Base-by-base conservation (phyloP, 1,140 invertebrate genomes). In the Drosophila carrolli region DNA sequence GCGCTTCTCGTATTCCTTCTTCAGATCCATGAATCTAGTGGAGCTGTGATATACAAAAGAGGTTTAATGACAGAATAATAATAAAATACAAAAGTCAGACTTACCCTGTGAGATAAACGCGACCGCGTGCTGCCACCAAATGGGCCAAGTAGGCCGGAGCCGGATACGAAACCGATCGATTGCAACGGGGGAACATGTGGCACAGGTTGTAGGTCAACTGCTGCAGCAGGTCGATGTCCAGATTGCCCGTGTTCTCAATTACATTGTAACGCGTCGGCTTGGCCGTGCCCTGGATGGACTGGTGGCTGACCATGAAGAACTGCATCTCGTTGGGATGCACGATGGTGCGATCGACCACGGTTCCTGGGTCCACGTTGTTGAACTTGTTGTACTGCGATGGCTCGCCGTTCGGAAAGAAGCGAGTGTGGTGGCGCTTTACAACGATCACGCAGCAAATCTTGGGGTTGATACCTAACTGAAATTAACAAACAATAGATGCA, bases 121-220 rank as follows among this genome's bases (percentile, higher is more conserved):
- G 93, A 0, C 95, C 97, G 48, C 98, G 93, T 60, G 95, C 95
- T 11, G 97, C 97, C n/a, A 96, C 97, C 58, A 98, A 94, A 94
- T 99, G 97, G 27, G 98, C 97, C 93, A 98, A 98, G 93, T 98
- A 98, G 0, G 97, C 98, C 2, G 98, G 97, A 1, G 98, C 96
- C 2, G 98, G 98, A 93, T 98, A 98, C 10, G 97, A 98, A 0
- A 99, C 97, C 3, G 97, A 94, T 56, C 97, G 94, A 54, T 95
- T 96, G 91, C 98, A 99, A 14, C 98, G 94, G 3, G 96, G 94
- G 92, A 97, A 98, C 93, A 98, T 94, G 85, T 98, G 97, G 91
- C 98, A 99, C 16, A 99, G 92, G 86, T 96, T 95, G 93, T 97
- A 98, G 0, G 97, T 96, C 57, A 98, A 88, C 70, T 95, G 93